These are phyloP conservation scores for Vanessa tameamea DNA, from an alignment of 1,140 invertebrate species.

Conservation along the genomic window DNA sequence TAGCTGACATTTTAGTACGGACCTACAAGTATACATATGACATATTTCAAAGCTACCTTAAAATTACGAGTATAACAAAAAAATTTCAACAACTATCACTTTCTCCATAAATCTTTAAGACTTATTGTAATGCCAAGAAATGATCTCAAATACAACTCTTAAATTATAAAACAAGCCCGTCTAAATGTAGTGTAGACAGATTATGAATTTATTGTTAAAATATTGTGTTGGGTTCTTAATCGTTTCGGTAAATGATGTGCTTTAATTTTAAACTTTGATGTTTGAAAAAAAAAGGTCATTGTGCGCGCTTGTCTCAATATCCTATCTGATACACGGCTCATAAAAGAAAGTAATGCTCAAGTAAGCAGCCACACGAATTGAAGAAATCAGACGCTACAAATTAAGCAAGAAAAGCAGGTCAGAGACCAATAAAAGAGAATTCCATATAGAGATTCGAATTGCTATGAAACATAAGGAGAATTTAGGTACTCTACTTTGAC, in stretches of 20 bases:
- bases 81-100: too few relatives aligned
- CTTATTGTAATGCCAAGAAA: neutral
- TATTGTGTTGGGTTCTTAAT: constrained; percentile 51
- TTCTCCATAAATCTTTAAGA: neutral
- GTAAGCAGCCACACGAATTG: constrained; percentile 47
- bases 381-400: constrained; percentile 47
- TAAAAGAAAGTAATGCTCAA: constrained; percentile 46
- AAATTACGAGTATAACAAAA: too few relatives aligned
- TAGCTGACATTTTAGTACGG: too few relatives aligned
- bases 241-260: constrained; percentile 46
- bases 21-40: too few relatives aligned
- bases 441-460: constrained; percentile 44
- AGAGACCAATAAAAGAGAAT: constrained; percentile 54
- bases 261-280: constrained; percentile 43
- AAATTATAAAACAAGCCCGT: constrained; percentile 20
- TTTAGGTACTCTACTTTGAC: constrained; percentile 31
- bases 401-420: constrained; percentile 60
- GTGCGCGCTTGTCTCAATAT: constrained; percentile 46
- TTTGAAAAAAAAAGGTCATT: constrained; percentile 43
- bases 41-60: too few relatives aligned
- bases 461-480: constrained; percentile 52
- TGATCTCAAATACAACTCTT: constrained; percentile 23
- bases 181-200: constrained; percentile 31
- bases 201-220: constrained; percentile 48
- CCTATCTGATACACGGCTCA: constrained; percentile 48